Percentiles rank a stretch among this genome's conserved stretches.
These are phyloP conservation scores for Pseudochromis fuscus DNA, from an alignment of 2,797 vertebrate genomes.

Conservation along the genomic window DNA sequence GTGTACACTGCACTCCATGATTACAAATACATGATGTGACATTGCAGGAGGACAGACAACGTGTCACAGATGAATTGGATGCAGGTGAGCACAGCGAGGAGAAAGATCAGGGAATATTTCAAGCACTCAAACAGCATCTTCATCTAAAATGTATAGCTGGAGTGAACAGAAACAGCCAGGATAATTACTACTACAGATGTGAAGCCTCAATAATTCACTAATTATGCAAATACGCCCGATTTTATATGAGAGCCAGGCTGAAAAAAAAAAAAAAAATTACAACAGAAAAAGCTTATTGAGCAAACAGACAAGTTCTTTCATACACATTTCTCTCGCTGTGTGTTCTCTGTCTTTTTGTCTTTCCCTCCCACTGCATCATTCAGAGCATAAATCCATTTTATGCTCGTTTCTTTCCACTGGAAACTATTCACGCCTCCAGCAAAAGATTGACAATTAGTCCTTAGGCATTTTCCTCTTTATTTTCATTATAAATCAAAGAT, in stretches of 20 bases:
- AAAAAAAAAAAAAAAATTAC: background rate
- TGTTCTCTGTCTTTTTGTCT: background rate
- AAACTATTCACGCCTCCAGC: conserved; percentile 30
- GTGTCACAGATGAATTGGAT: background rate
- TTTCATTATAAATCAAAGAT: conserved; percentile 54
- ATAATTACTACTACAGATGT: background rate
- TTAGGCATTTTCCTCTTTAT: conserved; percentile 40
- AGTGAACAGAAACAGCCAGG: too few relatives aligned
- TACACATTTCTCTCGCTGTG: background rate
- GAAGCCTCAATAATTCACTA: background rate
- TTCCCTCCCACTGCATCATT: conserved; percentile 15
- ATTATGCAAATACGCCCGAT: background rate
- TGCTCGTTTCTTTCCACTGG: conserved; percentile 37
- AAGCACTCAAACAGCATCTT: too few relatives aligned
- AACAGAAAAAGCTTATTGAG: conserved; percentile 23
- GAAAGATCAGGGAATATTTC: background rate
- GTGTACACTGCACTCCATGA: background rate
- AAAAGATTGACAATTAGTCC: conserved; percentile 55
- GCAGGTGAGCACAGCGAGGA: background rate
- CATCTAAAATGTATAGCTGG: too few relatives aligned
- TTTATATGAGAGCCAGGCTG: background rate
- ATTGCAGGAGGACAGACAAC: background rate
- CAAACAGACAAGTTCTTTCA: conserved; percentile 13
- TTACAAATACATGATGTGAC: background rate
- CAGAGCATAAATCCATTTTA: conserved; percentile 58